Conservation (phyloP, 2,888 invertebrate genomes). For the Scelioninae gen. 1 region DNA sequence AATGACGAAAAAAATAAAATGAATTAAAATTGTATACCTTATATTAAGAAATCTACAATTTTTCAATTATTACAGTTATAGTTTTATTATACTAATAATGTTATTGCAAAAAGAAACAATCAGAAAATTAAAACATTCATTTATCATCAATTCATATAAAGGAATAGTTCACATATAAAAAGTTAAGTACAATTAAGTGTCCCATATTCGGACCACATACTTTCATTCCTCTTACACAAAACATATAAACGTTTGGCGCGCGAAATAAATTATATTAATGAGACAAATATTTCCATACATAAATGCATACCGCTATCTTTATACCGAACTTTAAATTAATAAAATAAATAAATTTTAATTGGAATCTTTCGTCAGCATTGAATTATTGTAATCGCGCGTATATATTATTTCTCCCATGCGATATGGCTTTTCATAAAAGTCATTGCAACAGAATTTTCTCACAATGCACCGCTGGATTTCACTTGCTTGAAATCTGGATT, state of each 20-base stretch:
- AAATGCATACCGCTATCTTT: background rate
- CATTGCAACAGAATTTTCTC: constrained; percentile 27
- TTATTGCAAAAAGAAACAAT: no score
- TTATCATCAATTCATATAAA: no score
- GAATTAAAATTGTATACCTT: no score
- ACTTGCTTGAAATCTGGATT: constrained; percentile 22
- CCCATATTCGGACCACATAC: background rate
- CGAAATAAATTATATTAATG: background rate
- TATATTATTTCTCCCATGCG: background rate
- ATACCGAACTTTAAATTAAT: constrained; percentile 17
- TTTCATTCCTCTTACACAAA: background rate
- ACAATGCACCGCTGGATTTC: constrained; percentile 9
- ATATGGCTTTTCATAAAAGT: constrained; percentile 1
- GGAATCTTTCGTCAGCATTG: constrained; percentile 5
- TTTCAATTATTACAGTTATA: no score
- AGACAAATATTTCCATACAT: no score
- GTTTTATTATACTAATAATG: no score
- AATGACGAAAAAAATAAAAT: no score
- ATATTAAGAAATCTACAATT: no score
- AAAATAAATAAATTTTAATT: constrained; percentile 18
- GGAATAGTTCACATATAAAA: constrained; percentile 1
- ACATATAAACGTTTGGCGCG: background rate
- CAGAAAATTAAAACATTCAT: no score
- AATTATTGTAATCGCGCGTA: constrained; percentile 2
- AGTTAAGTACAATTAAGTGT: background rate